Base-by-base conservation (phyloP, 2,888 invertebrate genomes). In the Anticlea derivata region DNA sequence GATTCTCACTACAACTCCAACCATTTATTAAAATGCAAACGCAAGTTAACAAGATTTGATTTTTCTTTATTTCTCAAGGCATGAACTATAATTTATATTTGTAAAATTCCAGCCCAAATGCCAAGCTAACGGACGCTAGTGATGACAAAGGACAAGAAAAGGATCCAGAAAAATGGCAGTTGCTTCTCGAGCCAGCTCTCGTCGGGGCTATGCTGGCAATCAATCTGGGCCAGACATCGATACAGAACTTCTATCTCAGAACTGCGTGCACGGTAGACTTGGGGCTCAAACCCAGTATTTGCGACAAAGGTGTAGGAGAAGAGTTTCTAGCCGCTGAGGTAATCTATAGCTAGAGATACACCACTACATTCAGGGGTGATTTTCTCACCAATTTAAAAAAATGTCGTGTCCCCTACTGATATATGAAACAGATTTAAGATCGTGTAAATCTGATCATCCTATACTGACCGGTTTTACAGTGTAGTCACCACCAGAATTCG, bases 251-350 rank as follows among this genome's bases (percentile, higher is more conserved):
- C 47, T 94, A 94, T 70, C 80, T 95, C 52, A 93, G 94, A 64
- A 95, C 95, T 63, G 95, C 95, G 0, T 95, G 95, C 65, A 86
- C 94, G 20, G 94, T 95, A 3, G 95, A 95, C 70, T 80, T 95
- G 52, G 90, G 83, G 0, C 92, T 93, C 62, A 77, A 92, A 1
- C 83, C 91, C 33, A 90, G 92, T 61, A 89, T 94, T 2, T 95
- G 95, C 68, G 91, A 92, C 48, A 93, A 92, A 55, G 86, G 88
- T 2, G 84, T 84, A 0, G 86, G 84, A 6, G 83, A 82, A 33
- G 82, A 83, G 7, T 86, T 86, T 61, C 69, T 75, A 55, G 65
- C 61, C 20, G 85, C 81, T 30, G 87, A 87, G 79, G 86, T 86
- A 70, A 70, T 27, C 20, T 34, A 2, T 17, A n/a, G 23, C 3